Evolutionary conservation across 2,797 vertebrate genomes (phyloP), one percentile per base, ranked within the genome.

Genomic region (Ataeniobius toweri): DNA sequence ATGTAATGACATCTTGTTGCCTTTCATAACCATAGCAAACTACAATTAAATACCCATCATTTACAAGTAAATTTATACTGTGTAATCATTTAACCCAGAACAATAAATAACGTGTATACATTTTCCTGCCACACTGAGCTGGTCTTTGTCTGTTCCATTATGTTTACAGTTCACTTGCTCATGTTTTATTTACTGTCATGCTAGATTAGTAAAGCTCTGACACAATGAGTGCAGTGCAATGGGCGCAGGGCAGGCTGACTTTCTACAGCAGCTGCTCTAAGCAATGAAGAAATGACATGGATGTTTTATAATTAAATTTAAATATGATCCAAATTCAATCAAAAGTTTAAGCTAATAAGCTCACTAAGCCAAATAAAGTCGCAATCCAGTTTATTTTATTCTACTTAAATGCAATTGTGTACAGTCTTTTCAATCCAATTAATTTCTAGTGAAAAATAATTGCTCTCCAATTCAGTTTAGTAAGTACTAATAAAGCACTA

Each of bases 151-250:
- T 79, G 65, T 72, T 80, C 69, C 79, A 72, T 72, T 76, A 63
- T 72, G 73, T 72, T 63, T 67, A n/a, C 74, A 76, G 58, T 56
- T 76, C 46, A 80, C 67, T 65, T 65, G 68, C 46, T 75, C 73
- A 22, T 71, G 74, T 76, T 80, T 80, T 74, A 79, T 79, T 76
- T 80, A 76, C 73, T 61, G 48, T 80, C 79, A 67, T 75, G 68
- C 76, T 70, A 76, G 74, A 80, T 76, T 75, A 80, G 58, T 2
- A 68, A 36, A 46, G 48, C 68, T 46, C 48, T 75, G 79, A 71
- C 68, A 80, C 65, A 74, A 70, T 75, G 67, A 61, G 73, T 28
- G 78, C 78, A 77, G 63, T n/a, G 24, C 26, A 69, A n/a, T 53
- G 72, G 20, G 51, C 6, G 41, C 51, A 39, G 73, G 55, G 73